Percentiles rank a stretch among this genome's conserved stretches.
Conservation (phyloP, 2,113 vertebrate species). For the Ictalurus furcatus region DNA sequence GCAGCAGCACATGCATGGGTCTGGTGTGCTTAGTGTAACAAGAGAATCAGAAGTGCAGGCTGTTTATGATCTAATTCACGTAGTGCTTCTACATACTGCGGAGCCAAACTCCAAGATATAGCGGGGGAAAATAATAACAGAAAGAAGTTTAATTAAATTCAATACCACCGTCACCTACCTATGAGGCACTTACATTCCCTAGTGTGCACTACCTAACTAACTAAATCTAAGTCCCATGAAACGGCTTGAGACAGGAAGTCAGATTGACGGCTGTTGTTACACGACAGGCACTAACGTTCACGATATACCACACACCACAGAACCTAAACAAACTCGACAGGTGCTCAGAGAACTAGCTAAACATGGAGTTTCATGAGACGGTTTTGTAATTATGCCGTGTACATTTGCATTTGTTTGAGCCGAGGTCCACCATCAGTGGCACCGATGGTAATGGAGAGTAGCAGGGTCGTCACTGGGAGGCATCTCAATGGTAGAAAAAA, state of each 20-base stretch:
- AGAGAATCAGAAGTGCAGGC: constrained; percentile 53
- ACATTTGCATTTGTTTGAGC: background rate
- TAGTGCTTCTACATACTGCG: constrained; percentile 43
- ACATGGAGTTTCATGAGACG: background rate
- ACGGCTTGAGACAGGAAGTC: background rate
- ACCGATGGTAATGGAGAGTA: background rate
- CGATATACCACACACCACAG: background rate
- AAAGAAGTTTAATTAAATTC: constrained; percentile 13
- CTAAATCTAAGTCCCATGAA: background rate
- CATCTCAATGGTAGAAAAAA: background rate
- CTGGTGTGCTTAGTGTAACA: constrained; percentile 72
- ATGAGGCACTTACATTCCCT: background rate
- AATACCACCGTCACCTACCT: constrained; percentile 1
- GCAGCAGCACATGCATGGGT: constrained; percentile 69
- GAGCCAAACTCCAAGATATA: constrained; percentile 29
- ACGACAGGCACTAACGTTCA: background rate
- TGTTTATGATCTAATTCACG: constrained; percentile 55
- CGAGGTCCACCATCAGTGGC: background rate
- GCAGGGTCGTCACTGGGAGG: background rate
- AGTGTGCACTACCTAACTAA: background rate
- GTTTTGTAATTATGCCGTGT: background rate
- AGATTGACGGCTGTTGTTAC: background rate
- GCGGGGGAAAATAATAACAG: background rate
- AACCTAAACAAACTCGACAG: background rate
- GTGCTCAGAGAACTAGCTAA: background rate